Base-by-base conservation (phyloP, 1,140 invertebrate genomes). In the Bombus soroeensis region DNA sequence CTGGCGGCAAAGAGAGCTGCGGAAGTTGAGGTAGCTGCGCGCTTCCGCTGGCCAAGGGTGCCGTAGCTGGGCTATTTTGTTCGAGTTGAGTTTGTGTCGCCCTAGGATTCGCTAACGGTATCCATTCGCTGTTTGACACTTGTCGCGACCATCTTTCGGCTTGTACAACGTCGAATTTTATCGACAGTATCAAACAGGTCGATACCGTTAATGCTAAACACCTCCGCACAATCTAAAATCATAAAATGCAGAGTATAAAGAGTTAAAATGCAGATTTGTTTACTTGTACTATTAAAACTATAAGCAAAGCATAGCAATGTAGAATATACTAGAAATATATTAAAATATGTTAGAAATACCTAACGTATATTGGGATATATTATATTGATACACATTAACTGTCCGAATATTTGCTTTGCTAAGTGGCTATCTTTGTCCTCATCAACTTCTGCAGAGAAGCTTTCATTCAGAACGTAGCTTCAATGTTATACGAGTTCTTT, bases 81-180 rank as follows among this genome's bases (percentile, higher is more conserved):
- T 41, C 37, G 9, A 87, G 53, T 62, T 90, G 92, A 79, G 73
- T 70, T 57, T 91, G 85, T n/a, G 83, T 13, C 82, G 89, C 80
- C 39, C 92, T 90, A 0, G 94, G 94, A 87, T 93, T 89, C 28
- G 95, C 87, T 41, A 95, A 71, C 3, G 95, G 95, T 37, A 95
- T 95, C 95, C 95, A 95, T 68, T 95, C 95, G 88, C 94, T 95
- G 66, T 94, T 95, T 0, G 93, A 89, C 37, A 93, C 91, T 88
- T 95, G 94, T 76, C 95, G 92, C 43, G 95, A 95, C 95, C 95
- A 95, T 93, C 95, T 91, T 37, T 95, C 92, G 15, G 83, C 89
- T 41, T 82, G 32, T 28, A 72, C 39, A 8, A 79, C 86, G 6
- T 82, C 81, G 68, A 89, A 86, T 68, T 53, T 39, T 47, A 71